Evolutionary conservation across 2,888 invertebrate genomes (phyloP), one percentile per base, ranked within the genome.

Genomic region (Micoletzkya japonica): DNA sequence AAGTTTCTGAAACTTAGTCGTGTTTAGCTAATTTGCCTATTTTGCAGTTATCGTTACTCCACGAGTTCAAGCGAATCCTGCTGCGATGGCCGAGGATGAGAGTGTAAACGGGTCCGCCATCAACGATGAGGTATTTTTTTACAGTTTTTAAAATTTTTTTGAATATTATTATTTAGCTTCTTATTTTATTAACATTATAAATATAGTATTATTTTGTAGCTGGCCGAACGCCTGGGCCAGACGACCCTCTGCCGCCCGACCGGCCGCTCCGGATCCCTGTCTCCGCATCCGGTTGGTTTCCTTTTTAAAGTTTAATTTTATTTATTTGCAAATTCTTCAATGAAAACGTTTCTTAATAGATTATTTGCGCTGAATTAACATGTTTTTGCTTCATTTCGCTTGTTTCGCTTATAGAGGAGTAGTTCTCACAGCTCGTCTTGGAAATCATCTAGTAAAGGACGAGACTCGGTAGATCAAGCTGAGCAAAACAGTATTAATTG

Each of bases 31-130:
- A 49, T n/a, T 30, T 50, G 20, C 24, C 24, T 34, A 1, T 50
- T 57, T 24, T n/a, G 26, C 28, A 28, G 44, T 37, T 37, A 39
- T 59, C 44, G 30, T 24, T 39, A 37, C 59, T 39, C 24, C 30
- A 26, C 63, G 30, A 17, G 30, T 32, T 36, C 63, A 50, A 20
- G 63, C 50, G 52, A 52, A 44, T 24, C 34, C 30, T 39, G 26
- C 54, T 63, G 60, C 61, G 56, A 73, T 73, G 73, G 73, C 73
- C 49, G 73, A 73, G 64, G 73, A 73, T 57, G 73, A 73, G 36
- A 68, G 70, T 61, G 72, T 73, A 44, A 61, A 73, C 44, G 66
- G 63, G 34, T 14, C 49, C 49, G n/a, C n/a, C n/a, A 49, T 63
- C 34, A 50, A 72, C 50, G 70, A 66, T 36, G 73, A 63, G 63